A percentile compares a stretch with the other conserved stretches of the same genome.
phyloP scores from a whole-genome alignment of 2,888 invertebrate genomes.

The Agrotis clavis region DNA sequence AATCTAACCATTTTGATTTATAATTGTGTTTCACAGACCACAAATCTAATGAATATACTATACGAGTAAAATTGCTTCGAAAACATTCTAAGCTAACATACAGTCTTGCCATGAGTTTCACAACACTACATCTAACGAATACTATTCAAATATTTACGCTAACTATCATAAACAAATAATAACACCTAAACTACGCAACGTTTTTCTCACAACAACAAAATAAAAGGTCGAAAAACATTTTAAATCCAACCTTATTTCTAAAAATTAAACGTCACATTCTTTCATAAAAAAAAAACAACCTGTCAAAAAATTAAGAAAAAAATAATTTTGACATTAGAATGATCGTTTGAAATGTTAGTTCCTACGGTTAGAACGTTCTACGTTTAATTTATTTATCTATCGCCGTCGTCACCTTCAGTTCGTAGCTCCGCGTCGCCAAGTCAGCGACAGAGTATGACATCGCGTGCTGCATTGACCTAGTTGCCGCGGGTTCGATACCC shows the following conservation, averaged over 20 bases:
- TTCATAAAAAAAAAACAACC: conserved; percentile 17
- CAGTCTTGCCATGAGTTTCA: conserved; percentile 30
- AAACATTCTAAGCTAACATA: conserved; percentile 1
- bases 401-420: conserved; percentile 66
- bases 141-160: conserved; percentile 44
- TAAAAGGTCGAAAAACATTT: not conserved
- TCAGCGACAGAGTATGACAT: conserved; percentile 74
- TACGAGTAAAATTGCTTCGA: conserved; percentile 13
- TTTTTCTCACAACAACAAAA: conserved; percentile 17
- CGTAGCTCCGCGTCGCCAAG: conserved; percentile 72
- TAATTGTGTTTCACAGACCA: conserved; percentile 17
- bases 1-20: conserved; percentile 18
- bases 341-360: conserved; percentile 26
- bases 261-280: not conserved
- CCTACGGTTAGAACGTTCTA: conserved; percentile 15
- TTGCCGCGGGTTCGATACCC: conserved; percentile 87
- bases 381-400: conserved; percentile 64
- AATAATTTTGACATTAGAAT: conserved; percentile 24
- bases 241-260: conserved; percentile 13
- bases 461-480: conserved; percentile 88
- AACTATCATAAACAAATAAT: conserved; percentile 44
- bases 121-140: conserved; percentile 39
- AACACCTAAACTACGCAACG: conserved; percentile 24
- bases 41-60: conserved; percentile 12
- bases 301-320: conserved; percentile 14